A percentile compares a stretch with the other conserved stretches of the same genome.
Conservation (phyloP, 2,113 vertebrate genomes). For the Neotoma lepida region DNA sequence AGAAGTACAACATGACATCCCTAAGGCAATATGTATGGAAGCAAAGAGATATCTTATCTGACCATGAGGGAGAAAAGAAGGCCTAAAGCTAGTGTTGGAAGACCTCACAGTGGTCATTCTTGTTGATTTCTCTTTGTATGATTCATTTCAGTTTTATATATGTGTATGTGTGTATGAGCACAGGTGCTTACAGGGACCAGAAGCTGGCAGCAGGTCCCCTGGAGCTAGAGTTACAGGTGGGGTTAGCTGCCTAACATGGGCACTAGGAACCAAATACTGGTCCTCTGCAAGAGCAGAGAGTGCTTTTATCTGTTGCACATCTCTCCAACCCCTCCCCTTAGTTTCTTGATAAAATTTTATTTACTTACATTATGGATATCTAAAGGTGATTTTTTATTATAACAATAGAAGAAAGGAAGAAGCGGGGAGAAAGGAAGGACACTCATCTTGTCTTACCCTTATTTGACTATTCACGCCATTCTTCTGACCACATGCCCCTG, state of each 20-base stretch:
- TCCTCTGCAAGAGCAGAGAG: not conserved
- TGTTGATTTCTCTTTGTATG: not conserved
- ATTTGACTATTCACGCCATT: not conserved
- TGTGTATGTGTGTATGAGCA: not conserved
- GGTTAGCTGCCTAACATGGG: not conserved
- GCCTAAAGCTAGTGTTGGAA: not conserved
- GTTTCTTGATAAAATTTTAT: not conserved
- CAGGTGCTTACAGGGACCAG: not conserved
- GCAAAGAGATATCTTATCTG: not conserved
- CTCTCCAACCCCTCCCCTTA: not conserved
- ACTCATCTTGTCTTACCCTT: not conserved
- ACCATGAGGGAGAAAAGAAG: not conserved
- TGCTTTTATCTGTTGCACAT: too few relatives aligned
- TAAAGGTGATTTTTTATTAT: not conserved
- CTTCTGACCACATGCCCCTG: accelerated
- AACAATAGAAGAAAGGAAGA: not conserved
- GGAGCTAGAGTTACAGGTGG: too few relatives aligned
- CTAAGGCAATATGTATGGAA: not conserved
- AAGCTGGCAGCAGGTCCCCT: not conserved
- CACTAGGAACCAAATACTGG: too few relatives aligned
- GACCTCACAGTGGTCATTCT: too few relatives aligned
- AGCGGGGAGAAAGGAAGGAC: not conserved
- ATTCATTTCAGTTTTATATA: not conserved
- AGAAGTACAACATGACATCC: not conserved
- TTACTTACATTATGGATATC: not conserved